A percentile compares a stretch with the other conserved stretches of the same genome.
Evolutionary conservation across 2,888 invertebrate species (phyloP).

Genomic region (Myathropa florea): DNA sequence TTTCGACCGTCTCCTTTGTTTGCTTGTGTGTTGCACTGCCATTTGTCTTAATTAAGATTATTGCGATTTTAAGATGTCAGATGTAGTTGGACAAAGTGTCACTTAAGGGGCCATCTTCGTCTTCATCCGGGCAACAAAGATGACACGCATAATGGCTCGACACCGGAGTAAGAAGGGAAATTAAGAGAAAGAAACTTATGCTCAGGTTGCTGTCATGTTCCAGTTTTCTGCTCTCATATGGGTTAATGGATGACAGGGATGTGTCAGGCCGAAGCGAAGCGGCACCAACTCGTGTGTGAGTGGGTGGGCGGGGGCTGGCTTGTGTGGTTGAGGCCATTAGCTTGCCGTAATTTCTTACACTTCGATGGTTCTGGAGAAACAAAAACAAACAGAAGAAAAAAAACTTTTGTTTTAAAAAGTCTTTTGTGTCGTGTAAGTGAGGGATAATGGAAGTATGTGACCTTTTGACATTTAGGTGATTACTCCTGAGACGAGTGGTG

Average conservation of each 20-base stretch:
- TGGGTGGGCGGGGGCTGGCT: background rate
- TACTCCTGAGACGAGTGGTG: background rate
- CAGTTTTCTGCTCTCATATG: constrained; percentile 38
- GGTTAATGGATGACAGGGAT: constrained; percentile 44
- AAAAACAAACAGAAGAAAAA: background rate
- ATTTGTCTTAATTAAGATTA: constrained; percentile 59
- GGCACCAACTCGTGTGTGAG: background rate
- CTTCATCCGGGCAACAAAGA: background rate
- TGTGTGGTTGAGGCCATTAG: constrained; percentile 4
- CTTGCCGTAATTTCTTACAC: background rate
- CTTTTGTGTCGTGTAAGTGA: background rate
- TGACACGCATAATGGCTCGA: constrained; percentile 38
- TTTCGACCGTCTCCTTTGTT: background rate
- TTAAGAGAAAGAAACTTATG: constrained; percentile 48
- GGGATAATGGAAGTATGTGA: constrained; percentile 19
- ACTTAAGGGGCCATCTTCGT: constrained; percentile 28
- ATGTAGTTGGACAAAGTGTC: constrained; percentile 47
- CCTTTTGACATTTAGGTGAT: constrained; percentile 20
- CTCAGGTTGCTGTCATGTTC: constrained; percentile 57
- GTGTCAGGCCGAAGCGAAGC: background rate
- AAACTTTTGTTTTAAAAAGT: constrained; percentile 36
- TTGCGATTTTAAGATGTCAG: constrained; percentile 56
- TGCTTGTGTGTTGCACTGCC: background rate
- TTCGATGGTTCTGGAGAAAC: background rate
- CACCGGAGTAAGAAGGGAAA: constrained; percentile 10